Base-by-base conservation (phyloP, 2,113 vertebrate species). In the Lepus timidus region DNA sequence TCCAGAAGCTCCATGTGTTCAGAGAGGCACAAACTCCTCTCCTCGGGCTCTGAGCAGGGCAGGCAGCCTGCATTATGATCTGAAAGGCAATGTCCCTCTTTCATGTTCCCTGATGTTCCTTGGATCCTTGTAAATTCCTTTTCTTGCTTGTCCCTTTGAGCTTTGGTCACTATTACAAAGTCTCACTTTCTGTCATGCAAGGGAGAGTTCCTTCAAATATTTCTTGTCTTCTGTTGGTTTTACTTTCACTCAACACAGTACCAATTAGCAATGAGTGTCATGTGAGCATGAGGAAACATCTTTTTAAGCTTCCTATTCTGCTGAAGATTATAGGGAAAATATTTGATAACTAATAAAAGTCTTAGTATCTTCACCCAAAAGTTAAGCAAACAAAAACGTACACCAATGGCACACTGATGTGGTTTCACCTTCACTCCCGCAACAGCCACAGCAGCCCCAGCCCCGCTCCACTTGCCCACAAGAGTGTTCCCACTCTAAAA, bases 301-400 rank as follows among this genome's bases (percentile, higher is more conserved):
- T 96, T 93, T 88, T 52, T 76, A 90, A 85, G 33, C 27, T 81
- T 88, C 44, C 11, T 84, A 22, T 73, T 95, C 16, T 75, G 51
- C 80, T 92, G 36, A 80, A 71, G 31, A 71, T 33, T 71, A 44
- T 39, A 87, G 71, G 27, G 78, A 81, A 85, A 90, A 74, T 92
- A 71, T 55, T 94, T 86, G 36, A 62, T 91, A 68, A 74, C 44
- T 87, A 76, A 75, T 55, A 79, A 93, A 96, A 74, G 19, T 14
- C 9, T 85, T 64, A 23, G 17, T 23, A 12, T 85, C 6, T 49
- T 25, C 20, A 64, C 6, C 10, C n/a, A 14, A 76, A 76, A 91
- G 16, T 29, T 87, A 79, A 86, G 27, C 64, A 78, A 90, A 83
- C 8, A 87, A 64, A 75, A 52, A 4, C 86, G 22, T 39, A 49